phyloP scores from a whole-genome alignment of 2,888 invertebrate genomes.

The Zaprionus obscuricornis region DNA sequence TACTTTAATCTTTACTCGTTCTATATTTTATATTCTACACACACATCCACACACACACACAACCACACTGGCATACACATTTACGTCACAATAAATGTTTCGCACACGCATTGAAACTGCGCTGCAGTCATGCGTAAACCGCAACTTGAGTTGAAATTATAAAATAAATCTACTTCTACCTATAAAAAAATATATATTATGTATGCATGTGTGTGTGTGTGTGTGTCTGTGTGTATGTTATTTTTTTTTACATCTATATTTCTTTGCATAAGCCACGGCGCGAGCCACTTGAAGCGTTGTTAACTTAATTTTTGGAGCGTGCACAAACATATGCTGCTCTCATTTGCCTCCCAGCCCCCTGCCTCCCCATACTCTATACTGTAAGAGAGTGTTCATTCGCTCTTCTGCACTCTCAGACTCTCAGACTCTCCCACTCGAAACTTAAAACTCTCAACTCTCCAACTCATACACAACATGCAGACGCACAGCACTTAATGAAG shows the following conservation, averaged over 20 bases:
- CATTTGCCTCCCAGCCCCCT: constrained; percentile 13
- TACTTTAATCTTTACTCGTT: constrained; percentile 39
- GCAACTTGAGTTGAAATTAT: constrained; percentile 55
- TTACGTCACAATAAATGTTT: constrained; percentile 20
- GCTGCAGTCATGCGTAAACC: constrained; percentile 42
- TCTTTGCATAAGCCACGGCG: constrained; percentile 65
- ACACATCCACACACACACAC: constrained; percentile 34
- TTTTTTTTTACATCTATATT: constrained; percentile 35
- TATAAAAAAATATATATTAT: constrained; percentile 1
- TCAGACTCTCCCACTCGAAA: constrained; percentile 57
- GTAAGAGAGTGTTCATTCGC: constrained; percentile 1
- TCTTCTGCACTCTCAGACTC: constrained; percentile 17
- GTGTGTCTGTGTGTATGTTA: constrained; percentile 7
- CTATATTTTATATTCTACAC: constrained; percentile 36
- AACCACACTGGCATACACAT: constrained; percentile 24
- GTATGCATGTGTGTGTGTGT: not conserved
- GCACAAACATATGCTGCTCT: constrained; percentile 67
- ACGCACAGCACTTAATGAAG: constrained; percentile 72
- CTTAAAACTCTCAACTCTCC: constrained; percentile 11
- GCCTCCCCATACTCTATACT: constrained; percentile 2
- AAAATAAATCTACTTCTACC: constrained; percentile 32
- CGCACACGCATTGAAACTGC: not conserved
- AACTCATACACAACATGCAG: constrained; percentile 32
- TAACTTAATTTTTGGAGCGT: constrained; percentile 81
- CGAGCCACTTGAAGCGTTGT: constrained; percentile 69